Conservation (phyloP, 1,140 invertebrate species). For the Rhynchophorus ferrugineus region DNA sequence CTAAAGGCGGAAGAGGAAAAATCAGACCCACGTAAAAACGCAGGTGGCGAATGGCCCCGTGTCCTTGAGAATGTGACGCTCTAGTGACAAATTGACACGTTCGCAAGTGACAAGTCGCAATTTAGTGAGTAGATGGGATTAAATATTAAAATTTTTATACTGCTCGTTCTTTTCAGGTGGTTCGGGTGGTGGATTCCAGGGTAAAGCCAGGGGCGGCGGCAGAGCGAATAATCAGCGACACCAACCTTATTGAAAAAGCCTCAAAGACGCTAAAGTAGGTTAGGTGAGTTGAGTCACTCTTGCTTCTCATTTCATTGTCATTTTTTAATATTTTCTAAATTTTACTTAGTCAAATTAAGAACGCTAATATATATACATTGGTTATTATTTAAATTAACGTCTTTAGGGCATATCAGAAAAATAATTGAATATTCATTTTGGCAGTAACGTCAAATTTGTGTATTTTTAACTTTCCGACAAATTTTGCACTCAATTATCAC, state of each 20-base stretch:
- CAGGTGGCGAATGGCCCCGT: conserved; percentile 24
- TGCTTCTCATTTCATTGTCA: too few species aligned
- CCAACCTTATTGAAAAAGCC: conserved; percentile 55
- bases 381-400: too few species aligned
- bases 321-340: too few species aligned
- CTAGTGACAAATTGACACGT: too few species aligned
- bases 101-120: too few species aligned
- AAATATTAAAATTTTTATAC: conserved; percentile 39
- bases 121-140: conserved; percentile 33
- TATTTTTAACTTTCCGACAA: too few species aligned
- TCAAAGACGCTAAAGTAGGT: not conserved
- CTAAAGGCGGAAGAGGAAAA: conserved; percentile 8
- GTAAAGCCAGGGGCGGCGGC: conserved; percentile 58
- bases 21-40: conserved; percentile 22
- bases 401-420: too few species aligned
- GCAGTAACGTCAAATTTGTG: too few species aligned
- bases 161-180: conserved; percentile 42
- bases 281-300: conserved; percentile 13
- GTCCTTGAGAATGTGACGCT: conserved; percentile 15
- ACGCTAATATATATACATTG: too few species aligned
- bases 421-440: too few species aligned
- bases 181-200: conserved; percentile 47
- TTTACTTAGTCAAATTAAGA: too few species aligned
- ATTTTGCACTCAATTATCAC: too few species aligned
- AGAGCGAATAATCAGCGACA: conserved; percentile 64